Percentiles rank a stretch among this genome's conserved stretches.
Conservation (phyloP, 2,113 vertebrate species). For the Notarius lentiginosus region DNA sequence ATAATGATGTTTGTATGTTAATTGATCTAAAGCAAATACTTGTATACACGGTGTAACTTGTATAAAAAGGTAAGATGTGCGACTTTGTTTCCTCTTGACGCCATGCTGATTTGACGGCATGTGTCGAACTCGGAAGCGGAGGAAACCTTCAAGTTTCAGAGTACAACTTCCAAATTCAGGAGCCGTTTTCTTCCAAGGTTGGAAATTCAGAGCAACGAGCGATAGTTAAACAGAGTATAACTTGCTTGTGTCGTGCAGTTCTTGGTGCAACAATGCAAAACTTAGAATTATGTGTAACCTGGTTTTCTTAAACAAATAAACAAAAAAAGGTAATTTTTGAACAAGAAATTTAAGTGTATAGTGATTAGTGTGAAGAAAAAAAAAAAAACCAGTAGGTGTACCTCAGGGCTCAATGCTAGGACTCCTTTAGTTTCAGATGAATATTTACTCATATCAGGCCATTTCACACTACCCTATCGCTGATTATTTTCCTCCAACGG, state of each 20-base stretch:
- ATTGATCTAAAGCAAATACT: background rate
- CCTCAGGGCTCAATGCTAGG: background rate
- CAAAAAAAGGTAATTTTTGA: background rate
- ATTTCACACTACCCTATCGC: background rate
- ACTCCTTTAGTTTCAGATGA: background rate
- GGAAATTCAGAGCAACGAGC: background rate
- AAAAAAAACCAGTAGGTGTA: background rate
- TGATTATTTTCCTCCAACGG: background rate
- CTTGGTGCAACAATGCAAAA: background rate
- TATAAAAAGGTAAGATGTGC: background rate
- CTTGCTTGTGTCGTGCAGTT: background rate
- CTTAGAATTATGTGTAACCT: background rate
- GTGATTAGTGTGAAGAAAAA: background rate
- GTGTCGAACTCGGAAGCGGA: background rate
- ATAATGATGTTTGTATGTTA: background rate
- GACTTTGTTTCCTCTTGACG: background rate
- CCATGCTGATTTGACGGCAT: background rate
- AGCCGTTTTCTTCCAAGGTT: background rate
- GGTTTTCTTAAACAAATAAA: background rate
- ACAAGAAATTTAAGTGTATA: background rate
- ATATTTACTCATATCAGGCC: background rate
- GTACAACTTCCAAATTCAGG: background rate
- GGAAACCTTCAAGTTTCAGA: background rate
- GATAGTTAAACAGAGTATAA: background rate
- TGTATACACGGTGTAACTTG: background rate